Conservation (phyloP, 64 coral and sea anemone genomes). For the Stylophora pistillata region DNA sequence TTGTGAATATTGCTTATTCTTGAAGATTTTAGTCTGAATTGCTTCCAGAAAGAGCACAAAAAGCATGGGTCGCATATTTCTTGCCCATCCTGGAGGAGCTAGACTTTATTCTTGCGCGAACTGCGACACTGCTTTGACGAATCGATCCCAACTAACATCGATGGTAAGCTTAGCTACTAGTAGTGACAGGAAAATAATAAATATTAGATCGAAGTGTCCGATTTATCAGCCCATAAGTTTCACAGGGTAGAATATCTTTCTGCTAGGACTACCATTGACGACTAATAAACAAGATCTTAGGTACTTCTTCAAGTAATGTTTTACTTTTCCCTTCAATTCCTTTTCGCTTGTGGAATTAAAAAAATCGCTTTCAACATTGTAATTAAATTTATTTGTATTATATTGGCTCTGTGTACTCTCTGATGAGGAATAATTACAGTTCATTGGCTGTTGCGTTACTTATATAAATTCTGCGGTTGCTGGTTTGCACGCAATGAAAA, state of each 20-base stretch:
- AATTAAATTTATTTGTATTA: no score
- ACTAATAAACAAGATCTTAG: background rate
- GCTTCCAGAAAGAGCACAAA: background rate
- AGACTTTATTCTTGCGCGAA: conserved; percentile 98
- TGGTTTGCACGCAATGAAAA: no score
- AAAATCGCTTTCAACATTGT: no score
- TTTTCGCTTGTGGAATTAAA: no score
- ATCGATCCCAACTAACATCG: conserved; percentile 91
- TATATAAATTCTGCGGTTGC: no score
- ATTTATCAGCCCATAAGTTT: background rate
- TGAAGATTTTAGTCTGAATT: conserved; percentile 2
- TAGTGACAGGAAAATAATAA: background rate
- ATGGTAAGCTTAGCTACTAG: conserved; percentile 64
- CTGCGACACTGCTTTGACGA: conserved; percentile 99
- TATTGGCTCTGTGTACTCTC: no score
- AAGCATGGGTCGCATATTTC: conserved; percentile 90
- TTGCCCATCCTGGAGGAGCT: conserved; percentile 94
- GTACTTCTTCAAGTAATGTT: background rate
- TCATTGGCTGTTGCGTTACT: no score
- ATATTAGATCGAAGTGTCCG: background rate
- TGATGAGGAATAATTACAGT: background rate
- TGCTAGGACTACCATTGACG: background rate
- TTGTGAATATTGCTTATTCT: background rate
- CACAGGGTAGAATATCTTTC: background rate
- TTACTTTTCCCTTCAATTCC: no score